A percentile compares a stretch with the other conserved stretches of the same genome.
Evolutionary conservation across 2,888 invertebrate genomes (phyloP).

Genomic region (Drosophila prolongata): DNA sequence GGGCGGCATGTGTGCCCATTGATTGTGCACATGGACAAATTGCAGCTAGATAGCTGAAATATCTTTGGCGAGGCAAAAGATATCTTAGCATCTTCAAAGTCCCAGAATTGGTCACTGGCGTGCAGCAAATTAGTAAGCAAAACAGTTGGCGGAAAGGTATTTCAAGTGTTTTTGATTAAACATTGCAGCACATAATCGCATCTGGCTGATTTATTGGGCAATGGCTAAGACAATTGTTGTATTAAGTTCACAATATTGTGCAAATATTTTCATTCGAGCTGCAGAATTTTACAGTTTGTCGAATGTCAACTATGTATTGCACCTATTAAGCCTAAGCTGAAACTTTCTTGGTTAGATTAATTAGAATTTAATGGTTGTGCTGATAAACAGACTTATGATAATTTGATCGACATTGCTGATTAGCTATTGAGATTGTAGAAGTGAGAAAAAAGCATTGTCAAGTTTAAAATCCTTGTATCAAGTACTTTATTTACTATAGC

Average conservation of each 20-base stretch:
- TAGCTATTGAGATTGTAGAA: too few species aligned
- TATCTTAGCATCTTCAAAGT: slow-evolving; percentile 34
- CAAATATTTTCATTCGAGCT: neutral
- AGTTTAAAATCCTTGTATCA: too few species aligned
- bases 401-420: too few species aligned
- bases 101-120: slow-evolving; percentile 3
- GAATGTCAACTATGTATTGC: neutral
- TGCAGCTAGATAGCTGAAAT: slow-evolving; percentile 61
- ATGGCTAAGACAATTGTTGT: slow-evolving; percentile 1
- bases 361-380: neutral
- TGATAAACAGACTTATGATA: too few species aligned
- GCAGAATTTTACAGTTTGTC: neutral
- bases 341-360: neutral
- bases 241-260: neutral
- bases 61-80: slow-evolving; percentile 46
- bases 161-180: slow-evolving; percentile 35
- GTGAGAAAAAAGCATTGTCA: too few species aligned
- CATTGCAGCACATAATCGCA: neutral
- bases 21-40: slow-evolving; percentile 62
- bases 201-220: neutral
- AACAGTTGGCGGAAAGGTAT: neutral
- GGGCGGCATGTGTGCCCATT: slow-evolving; percentile 33
- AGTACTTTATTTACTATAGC: too few species aligned
- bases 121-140: slow-evolving; percentile 2
- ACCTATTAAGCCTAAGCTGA: neutral